Conservation (phyloP, 1,140 invertebrate genomes). For the Anadara kagoshimensis region DNA sequence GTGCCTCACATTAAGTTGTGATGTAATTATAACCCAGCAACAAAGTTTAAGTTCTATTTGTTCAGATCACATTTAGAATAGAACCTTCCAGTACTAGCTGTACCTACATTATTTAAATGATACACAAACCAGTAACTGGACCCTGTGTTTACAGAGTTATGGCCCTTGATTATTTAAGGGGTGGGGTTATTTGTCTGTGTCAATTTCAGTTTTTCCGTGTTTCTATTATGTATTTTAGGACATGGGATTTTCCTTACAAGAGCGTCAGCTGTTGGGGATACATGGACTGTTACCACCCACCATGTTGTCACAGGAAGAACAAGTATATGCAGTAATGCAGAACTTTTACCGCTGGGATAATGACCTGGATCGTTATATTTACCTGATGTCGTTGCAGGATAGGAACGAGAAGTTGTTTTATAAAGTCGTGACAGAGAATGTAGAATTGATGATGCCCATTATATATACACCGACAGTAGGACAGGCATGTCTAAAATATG, state of each 20-base stretch:
- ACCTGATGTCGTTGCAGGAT: conserved; percentile 64
- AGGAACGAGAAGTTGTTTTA: conserved; percentile 85
- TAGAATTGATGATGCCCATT: conserved; percentile 96
- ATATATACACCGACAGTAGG: conserved; percentile 99
- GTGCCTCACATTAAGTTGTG: no score
- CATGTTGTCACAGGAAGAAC: conserved; percentile 62
- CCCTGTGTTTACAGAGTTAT: no score
- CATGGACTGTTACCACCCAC: conserved; percentile 71
- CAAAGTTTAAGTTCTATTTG: no score
- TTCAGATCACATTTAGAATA: no score
- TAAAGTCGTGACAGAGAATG: conserved; percentile 92
- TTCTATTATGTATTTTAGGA: conserved; percentile 57
- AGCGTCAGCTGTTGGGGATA: conserved; percentile 70
- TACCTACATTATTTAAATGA: no score
- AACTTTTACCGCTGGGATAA: conserved; percentile 68
- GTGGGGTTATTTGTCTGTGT: no score
- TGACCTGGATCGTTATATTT: conserved; percentile 69
- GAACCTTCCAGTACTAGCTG: no score
- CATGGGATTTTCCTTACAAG: conserved; percentile 69
- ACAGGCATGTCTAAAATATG: conserved; percentile 96
- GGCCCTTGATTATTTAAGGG: no score
- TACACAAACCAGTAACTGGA: no score
- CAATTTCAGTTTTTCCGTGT: no score
- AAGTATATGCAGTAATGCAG: conserved; percentile 63
- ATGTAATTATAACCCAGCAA: no score